Evolutionary conservation across 2,888 invertebrate species (phyloP), one percentile per base, ranked within the genome.

Genomic region (Adineta ricciae): DNA sequence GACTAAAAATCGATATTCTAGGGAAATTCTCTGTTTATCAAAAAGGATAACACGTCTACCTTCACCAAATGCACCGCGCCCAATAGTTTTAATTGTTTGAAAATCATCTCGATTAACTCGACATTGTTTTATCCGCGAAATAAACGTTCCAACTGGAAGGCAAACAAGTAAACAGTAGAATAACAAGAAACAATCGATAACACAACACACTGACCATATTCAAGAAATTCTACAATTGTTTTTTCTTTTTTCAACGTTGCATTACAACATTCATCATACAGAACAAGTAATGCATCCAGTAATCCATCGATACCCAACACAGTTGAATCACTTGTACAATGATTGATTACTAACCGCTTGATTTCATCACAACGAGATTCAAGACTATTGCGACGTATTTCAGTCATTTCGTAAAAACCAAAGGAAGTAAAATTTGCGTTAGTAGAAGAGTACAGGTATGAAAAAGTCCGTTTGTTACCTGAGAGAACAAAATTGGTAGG

Each of bases 21-120:
- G 9, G n/a, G n/a, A 38, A 9, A 64, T 64, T 21, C 21, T 24
- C 1, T 41, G 11, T 41, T 41, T 41, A 19, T 41, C 11, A 0
- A 41, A 38, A 19, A 36, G 3, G 0, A 32, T 3, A 14, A 9
- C 5, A 64, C 14, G 32, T 16, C 8, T 78, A 41, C 38, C 78
- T 92, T 99, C 98, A 5, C 99, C 99, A 91, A 99, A 99, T 52
- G 99, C 98, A 73, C 98, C 98, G 84, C 97, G 93, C 0, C 98
- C 99, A 87, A 99, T 99, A 87, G 98, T 89, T 91, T 98, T 97
- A 87, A 99, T 94, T 88, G 97, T 94, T 91, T 99, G 98, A 91
- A 99, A 99, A 92, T 99, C 98, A 89, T 97, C 96, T 73, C 96
- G 93, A 38, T 94, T 93, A 87, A 99, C 92, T 78, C 98, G 93